Base-by-base conservation (phyloP, 1,140 invertebrate species). In the Cryptotermes secundus region DNA sequence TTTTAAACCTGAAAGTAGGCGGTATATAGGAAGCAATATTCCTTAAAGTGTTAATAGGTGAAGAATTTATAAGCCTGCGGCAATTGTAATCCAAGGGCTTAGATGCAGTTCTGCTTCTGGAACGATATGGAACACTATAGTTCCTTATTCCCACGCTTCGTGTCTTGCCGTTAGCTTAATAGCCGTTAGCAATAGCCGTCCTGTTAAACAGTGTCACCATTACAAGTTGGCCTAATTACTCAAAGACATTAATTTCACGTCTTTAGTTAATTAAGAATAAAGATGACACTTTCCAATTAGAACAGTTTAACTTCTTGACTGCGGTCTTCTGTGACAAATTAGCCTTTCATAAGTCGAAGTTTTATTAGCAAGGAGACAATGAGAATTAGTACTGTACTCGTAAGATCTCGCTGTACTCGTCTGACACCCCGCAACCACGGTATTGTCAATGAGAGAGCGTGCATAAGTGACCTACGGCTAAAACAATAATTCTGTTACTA, bases 261-360 rank as follows among this genome's bases (percentile, higher is more conserved):
- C n/a, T 26, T 31, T 72, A 72, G 59, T 72, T 72, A 72, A 72
- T 72, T 72, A 72, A 72, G 26, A 72, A 72, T 72, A 72, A 72
- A 72, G 59, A 72, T 72, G 59, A 72, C 59, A 72, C 59, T 72
- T 72, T 72, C 59, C 59, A 72, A 72, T 72, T 72, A 72, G 59
- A 72, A 26, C 59, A 72, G 59, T n/a, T 72, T 72, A 72, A 72
- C 59, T 72, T 31, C 59, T 72, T 14, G 26, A 31, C 59, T 72
- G 59, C 59, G 59, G 59, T 72, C 59, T 72, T 31, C 59, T 72
- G 31, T 72, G 59, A 72, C n/a, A 72, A 72, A 72, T 72, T 72
- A 72, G 59, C n/a, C 59, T n/a, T 72, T 72, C 45, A 49, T 14
- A 19, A 49, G 45, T 72, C n/a, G 59, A 72, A 0, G 59, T 14